A percentile compares a stretch with the other conserved stretches of the same genome.
phyloP scores from a whole-genome alignment of 2,797 vertebrate species.

The Spinus olivaceus region DNA sequence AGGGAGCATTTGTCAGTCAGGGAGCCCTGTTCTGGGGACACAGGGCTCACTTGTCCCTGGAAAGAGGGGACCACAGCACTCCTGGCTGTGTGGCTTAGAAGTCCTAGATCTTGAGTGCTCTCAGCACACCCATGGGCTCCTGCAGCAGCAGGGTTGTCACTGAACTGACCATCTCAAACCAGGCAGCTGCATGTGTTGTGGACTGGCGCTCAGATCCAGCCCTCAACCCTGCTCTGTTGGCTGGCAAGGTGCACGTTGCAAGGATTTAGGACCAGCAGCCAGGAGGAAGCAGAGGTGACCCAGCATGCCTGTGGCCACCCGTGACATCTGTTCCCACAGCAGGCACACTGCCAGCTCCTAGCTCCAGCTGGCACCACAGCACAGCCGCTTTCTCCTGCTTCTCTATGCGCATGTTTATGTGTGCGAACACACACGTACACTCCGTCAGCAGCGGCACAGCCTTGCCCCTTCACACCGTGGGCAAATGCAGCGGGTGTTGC shows the following conservation, averaged over 20 bases:
- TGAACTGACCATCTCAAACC: not conserved
- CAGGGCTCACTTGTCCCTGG: not conserved
- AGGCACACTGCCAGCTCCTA: not conserved
- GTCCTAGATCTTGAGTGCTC: no score
- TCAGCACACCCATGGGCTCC: not conserved
- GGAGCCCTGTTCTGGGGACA: not conserved
- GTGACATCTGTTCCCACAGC: not conserved
- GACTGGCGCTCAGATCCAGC: not conserved
- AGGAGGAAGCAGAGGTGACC: not conserved
- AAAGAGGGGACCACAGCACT: not conserved
- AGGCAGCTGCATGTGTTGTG: not conserved
- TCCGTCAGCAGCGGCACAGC: not conserved
- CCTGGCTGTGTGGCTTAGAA: not conserved
- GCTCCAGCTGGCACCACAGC: rapidly evolving
- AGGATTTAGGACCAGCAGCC: not conserved
- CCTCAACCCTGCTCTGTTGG: no score
- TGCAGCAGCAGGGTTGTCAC: not conserved
- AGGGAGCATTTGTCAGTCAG: no score
- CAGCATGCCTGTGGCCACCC: rapidly evolving
- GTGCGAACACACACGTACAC: rapidly evolving
- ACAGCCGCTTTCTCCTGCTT: rapidly evolving
- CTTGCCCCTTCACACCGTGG: not conserved
- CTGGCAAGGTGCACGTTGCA: no score
- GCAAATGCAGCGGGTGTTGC: rapidly evolving
- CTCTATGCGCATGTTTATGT: rapidly evolving